These are phyloP conservation scores for Turritopsis dohrnii DNA, from an alignment of 30 jellyfish, hydroid and myxozoan species.

Conservation along the genomic window DNA sequence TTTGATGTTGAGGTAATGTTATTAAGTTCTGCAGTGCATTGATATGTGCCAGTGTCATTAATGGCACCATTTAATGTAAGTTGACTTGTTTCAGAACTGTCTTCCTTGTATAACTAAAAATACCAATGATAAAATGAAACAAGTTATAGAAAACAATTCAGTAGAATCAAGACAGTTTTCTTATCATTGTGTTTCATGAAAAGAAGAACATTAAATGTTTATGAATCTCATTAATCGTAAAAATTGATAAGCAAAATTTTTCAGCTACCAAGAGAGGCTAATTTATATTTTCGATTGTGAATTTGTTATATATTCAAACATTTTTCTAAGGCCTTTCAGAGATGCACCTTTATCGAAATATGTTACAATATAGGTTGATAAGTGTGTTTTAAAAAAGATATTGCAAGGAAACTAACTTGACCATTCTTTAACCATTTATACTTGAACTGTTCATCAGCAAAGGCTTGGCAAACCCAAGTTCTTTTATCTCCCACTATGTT, in stretches of 20 bases:
- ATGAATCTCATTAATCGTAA: too few relatives aligned
- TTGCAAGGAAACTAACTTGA: conserved; percentile 36
- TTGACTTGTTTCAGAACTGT: background rate
- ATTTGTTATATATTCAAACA: too few relatives aligned
- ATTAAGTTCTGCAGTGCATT: conserved; percentile 53
- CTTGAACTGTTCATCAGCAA: conserved; percentile 44
- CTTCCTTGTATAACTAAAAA: background rate
- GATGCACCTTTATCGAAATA: too few relatives aligned
- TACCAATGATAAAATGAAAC: background rate
- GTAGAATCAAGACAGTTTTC: too few relatives aligned
- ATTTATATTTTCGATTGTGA: too few relatives aligned
- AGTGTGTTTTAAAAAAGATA: background rate
- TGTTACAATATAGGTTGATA: too few relatives aligned
- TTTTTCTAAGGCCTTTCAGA: too few relatives aligned
- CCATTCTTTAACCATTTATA: conserved; percentile 69
- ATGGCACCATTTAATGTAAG: conserved; percentile 42
- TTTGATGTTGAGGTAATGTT: conserved; percentile 58
- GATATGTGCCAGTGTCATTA: conserved; percentile 61
- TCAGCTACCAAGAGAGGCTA: too few relatives aligned
- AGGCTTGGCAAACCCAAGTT: conserved; percentile 73
- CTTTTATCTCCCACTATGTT: conserved; percentile 49
- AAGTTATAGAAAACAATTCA: background rate
- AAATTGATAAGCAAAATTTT: too few relatives aligned
- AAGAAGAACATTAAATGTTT: too few relatives aligned
- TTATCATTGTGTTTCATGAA: too few relatives aligned